A percentile compares a stretch with the other conserved stretches of the same genome.
These are phyloP conservation scores for Piscicola geometra DNA, from an alignment of 2,888 invertebrate genomes.

Conservation along the genomic window DNA sequence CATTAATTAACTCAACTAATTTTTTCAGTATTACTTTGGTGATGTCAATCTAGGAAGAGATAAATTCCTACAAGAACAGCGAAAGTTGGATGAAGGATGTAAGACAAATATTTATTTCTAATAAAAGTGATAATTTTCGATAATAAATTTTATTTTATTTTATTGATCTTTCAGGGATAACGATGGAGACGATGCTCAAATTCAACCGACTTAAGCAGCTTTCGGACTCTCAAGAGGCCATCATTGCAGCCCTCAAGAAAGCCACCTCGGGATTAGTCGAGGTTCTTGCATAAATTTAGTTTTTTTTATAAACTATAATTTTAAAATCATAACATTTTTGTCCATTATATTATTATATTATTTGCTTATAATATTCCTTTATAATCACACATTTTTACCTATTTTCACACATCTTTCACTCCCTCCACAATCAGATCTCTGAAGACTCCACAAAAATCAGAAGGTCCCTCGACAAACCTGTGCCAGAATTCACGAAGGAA, in stretches of 20 bases:
- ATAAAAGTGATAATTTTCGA: too few relatives aligned
- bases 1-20: too few relatives aligned
- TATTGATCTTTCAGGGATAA: constrained; percentile 64
- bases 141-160: background rate
- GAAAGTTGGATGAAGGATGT: constrained; percentile 73
- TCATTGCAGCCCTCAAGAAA: constrained; percentile 70
- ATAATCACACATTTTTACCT: constrained; percentile 18
- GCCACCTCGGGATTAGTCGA: constrained; percentile 70
- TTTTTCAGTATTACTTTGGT: constrained; percentile 71
- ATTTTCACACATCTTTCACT: background rate
- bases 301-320: background rate
- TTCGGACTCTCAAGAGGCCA: constrained; percentile 66
- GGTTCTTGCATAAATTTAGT: constrained; percentile 58
- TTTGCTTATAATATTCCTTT: constrained; percentile 20
- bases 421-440: constrained; percentile 61
- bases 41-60: constrained; percentile 86
- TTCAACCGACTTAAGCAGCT: constrained; percentile 77
- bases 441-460: constrained; percentile 71
- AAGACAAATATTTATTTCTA: constrained; percentile 1
- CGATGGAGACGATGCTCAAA: constrained; percentile 73
- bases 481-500: constrained; percentile 80
- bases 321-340: background rate
- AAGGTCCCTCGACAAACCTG: constrained; percentile 67
- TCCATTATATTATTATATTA: constrained; percentile 13
- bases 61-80: constrained; percentile 83